These are phyloP conservation scores for Achatina immaculata DNA, from an alignment of 1,140 invertebrate species.

Conservation along the genomic window DNA sequence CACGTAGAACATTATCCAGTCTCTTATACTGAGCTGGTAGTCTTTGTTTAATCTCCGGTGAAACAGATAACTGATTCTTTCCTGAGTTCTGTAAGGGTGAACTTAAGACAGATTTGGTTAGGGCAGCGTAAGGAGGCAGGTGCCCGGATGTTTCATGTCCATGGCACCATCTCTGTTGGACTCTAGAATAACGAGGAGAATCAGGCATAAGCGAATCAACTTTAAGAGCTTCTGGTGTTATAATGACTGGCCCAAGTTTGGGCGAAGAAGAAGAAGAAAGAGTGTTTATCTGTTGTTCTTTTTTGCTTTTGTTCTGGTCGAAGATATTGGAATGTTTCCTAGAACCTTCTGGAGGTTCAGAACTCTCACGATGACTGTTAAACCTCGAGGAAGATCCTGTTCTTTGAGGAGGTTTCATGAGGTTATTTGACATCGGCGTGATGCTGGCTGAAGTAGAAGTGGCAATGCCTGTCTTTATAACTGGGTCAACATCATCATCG, in stretches of 20 bases:
- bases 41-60: too few relatives aligned
- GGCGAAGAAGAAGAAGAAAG: neutral
- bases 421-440: neutral
- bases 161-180: neutral
- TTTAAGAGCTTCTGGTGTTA: neutral
- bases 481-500: neutral
- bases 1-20: too few relatives aligned
- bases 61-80: too few relatives aligned
- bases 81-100: too few relatives aligned
- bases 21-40: too few relatives aligned
- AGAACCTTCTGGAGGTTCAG: too few relatives aligned
- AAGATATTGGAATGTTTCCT: neutral
- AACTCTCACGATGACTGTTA: too few relatives aligned
- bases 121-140: too few relatives aligned
- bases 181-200: neutral
- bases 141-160: too few relatives aligned
- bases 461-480: neutral
- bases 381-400: too few relatives aligned
- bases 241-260: neutral
- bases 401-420: neutral
- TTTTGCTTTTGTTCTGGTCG: neutral
- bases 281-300: neutral
- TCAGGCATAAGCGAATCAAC: neutral
- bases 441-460: neutral
- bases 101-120: too few relatives aligned